Conservation (phyloP, 2,797 vertebrate genomes). For the Kryptolebias ocellatus region DNA sequence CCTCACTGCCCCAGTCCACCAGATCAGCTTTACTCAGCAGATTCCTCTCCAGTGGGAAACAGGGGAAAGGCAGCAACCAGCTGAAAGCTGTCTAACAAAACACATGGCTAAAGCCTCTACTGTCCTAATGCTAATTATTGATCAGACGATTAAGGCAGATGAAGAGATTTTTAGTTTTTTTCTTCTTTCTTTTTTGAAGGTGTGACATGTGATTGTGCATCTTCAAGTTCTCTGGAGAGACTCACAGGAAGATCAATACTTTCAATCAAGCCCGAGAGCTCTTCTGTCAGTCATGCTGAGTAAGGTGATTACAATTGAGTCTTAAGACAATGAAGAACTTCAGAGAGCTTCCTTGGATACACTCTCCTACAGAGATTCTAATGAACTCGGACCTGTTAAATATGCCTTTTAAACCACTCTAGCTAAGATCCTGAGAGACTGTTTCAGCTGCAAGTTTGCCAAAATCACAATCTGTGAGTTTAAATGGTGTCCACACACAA, state of each 20-base stretch:
- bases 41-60: slow-evolving; percentile 82
- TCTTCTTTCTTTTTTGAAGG: slow-evolving; percentile 68
- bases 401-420: slow-evolving; percentile 68
- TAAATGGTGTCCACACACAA: slow-evolving; percentile 18
- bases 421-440: slow-evolving; percentile 44
- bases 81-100: slow-evolving; percentile 80
- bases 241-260: slow-evolving; percentile 91
- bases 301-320: slow-evolving; percentile 98
- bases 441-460: slow-evolving; percentile 15
- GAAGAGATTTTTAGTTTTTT: slow-evolving; percentile 82
- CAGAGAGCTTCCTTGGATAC: slow-evolving; percentile 83
- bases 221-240: slow-evolving; percentile 85
- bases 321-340: slow-evolving; percentile 96
- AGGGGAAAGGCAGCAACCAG: slow-evolving; percentile 50
- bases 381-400: slow-evolving; percentile 88
- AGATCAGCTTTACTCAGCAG: slow-evolving; percentile 93
- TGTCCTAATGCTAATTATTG: slow-evolving; percentile 91
- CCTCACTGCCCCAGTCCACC: slow-evolving; percentile 86
- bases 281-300: slow-evolving; percentile 92
- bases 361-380: slow-evolving; percentile 85
- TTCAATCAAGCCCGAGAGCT: slow-evolving; percentile 91
- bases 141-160: slow-evolving; percentile 98
- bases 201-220: slow-evolving; percentile 91
- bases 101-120: slow-evolving; percentile 85
- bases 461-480: slow-evolving; percentile 40